Evolutionary conservation across 2,888 invertebrate genomes (phyloP).

Genomic region (Eupeodes latifasciatus): DNA sequence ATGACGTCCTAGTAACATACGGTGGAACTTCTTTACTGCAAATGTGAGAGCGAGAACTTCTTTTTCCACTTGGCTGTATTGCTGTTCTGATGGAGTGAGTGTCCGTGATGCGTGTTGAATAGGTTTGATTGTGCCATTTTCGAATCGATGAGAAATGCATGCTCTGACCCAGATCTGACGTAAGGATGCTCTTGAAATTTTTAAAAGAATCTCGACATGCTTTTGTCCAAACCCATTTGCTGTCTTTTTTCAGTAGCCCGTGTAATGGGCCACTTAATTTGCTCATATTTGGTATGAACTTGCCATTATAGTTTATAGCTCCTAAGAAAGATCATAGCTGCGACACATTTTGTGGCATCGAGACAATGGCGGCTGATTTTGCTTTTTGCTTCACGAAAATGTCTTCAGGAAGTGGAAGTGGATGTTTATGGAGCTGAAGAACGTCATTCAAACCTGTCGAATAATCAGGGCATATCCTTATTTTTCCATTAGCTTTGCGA

Average conservation of each 20-base stretch:
- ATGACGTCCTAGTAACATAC: slow-evolving; percentile 79
- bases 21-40: slow-evolving; percentile 79
- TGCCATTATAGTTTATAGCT: slow-evolving; percentile 7
- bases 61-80: slow-evolving; percentile 80
- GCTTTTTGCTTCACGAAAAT: no score
- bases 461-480: no score
- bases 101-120: slow-evolving; percentile 79
- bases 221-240: slow-evolving; percentile 11
- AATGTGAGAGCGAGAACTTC: slow-evolving; percentile 80
- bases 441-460: no score
- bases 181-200: slow-evolving; percentile 23
- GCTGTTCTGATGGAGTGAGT: slow-evolving; percentile 79
- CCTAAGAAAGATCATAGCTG: slow-evolving; percentile 5
- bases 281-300: not conserved
- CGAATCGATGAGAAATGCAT: slow-evolving; percentile 59
- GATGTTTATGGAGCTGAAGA: no score
- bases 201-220: not conserved
- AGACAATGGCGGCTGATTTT: no score
- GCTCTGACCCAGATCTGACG: slow-evolving; percentile 56
- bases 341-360: not conserved
- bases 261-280: slow-evolving; percentile 16
- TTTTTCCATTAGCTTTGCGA: no score
- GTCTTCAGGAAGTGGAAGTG: no score
- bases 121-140: slow-evolving; percentile 79
- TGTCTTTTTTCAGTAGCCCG: slow-evolving; percentile 15